Evolutionary conservation across 2,888 invertebrate genomes (phyloP), one percentile per base, ranked within the genome.

Genomic region (Andrena minutula): DNA sequence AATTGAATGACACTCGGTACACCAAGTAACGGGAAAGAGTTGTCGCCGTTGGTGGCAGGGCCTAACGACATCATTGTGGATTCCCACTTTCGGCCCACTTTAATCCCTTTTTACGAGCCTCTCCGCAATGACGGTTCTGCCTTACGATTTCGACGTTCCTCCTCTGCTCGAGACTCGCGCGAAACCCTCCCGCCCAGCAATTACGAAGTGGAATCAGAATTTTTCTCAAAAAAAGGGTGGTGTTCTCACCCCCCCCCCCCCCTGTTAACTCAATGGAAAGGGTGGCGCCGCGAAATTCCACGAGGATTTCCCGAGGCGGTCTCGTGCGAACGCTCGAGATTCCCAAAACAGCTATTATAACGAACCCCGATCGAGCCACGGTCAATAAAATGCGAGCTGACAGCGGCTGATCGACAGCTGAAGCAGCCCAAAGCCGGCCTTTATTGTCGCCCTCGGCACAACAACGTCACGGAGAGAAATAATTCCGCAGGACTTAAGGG

Each of bases 1-100:
- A 92, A 93, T 92, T 93, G 92, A 93, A 92, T 93, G 92, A 93
- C 92, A 93, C 93, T 93, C 91, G 83, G 89, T 86, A 80, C 85
- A 79, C 75, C 79, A 78, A 79, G 82, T 83, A 82, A 85, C 86
- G 86, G 87, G 86, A 88, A 88, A 85, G 90, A 88, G 89, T 88
- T 89, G 89, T 88, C 89, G 86, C 88, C 83, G 86, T 84, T 87
- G 63, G 74, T 83, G 70, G 73, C 79, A 75, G 41, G 78, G 86
- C 83, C 89, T 90, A 89, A 90, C 90, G 89, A 90, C 86, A 89
- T 87, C 89, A 91, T 91, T 91, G 92, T 91, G 84, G 75, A 82
- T 84, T 87, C 85, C 91, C 85, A 78, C 88, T 85, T 84, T 79
- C 72, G 77, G 66, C 7, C 76, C 82, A 83, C 85, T 83, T 87